Conservation (phyloP, 2,113 vertebrate genomes). For the Xenopus laevis region DNA sequence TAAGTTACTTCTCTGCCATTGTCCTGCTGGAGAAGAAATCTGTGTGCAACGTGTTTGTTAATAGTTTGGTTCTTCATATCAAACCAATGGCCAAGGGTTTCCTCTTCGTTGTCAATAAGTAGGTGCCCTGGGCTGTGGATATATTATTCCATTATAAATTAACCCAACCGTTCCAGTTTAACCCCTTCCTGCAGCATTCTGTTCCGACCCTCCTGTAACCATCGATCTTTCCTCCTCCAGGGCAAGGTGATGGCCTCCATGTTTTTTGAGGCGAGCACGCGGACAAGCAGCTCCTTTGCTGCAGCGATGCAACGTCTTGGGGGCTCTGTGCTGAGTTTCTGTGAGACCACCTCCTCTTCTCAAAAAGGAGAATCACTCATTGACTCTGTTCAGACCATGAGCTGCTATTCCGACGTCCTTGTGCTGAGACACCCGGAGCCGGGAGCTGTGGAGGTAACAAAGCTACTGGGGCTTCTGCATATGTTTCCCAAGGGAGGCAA, state of each 20-base stretch:
- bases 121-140: too few relatives aligned
- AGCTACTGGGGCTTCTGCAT: neutral
- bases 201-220: too few relatives aligned
- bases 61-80: too few relatives aligned
- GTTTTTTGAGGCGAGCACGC: slow-evolving; percentile 94
- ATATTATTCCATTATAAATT: too few relatives aligned
- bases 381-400: slow-evolving; percentile 94
- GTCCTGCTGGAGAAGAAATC: too few relatives aligned
- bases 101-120: too few relatives aligned
- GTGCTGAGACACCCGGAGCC: slow-evolving; percentile 89
- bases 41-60: too few relatives aligned
- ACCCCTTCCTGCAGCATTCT: too few relatives aligned
- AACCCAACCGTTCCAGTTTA: too few relatives aligned
- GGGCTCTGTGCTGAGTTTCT: slow-evolving; percentile 85
- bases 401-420: slow-evolving; percentile 87
- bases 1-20: too few relatives aligned
- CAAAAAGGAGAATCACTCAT: slow-evolving; percentile 92
- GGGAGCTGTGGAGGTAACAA: slow-evolving; percentile 81
- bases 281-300: slow-evolving; percentile 90
- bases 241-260: slow-evolving; percentile 96
- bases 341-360: slow-evolving; percentile 84
- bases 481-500: too few relatives aligned
- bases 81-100: too few relatives aligned
- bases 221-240: slow-evolving; percentile 52
- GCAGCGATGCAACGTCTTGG: slow-evolving; percentile 92